Evolutionary conservation across 2,113 vertebrate species (phyloP).

Genomic region (Perognathus longimembris): DNA sequence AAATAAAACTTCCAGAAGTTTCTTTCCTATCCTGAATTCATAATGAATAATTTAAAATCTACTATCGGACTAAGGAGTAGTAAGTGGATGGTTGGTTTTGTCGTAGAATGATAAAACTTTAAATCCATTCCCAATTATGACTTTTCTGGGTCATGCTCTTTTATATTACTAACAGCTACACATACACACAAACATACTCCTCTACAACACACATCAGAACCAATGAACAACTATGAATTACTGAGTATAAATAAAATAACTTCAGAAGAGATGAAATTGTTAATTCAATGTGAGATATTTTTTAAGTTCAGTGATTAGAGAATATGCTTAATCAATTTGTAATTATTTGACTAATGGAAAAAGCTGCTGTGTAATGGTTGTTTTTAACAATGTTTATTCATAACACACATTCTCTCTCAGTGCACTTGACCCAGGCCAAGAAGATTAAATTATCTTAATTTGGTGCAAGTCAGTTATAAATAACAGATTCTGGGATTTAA

Average conservation of each 20-base stretch:
- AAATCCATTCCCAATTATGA: slow-evolving; percentile 23
- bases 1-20: slow-evolving; percentile 45
- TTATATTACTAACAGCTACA: background rate
- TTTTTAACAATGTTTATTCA: slow-evolving; percentile 55
- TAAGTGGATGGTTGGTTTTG: slow-evolving; percentile 30
- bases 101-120: slow-evolving; percentile 28
- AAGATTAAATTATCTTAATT: slow-evolving; percentile 55
- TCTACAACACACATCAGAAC: background rate
- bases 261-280: background rate
- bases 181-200: background rate
- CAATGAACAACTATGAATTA: background rate
- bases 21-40: slow-evolving; percentile 1
- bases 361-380: slow-evolving; percentile 19
- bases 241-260: background rate
- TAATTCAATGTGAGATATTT: slow-evolving; percentile 32
- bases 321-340: slow-evolving; percentile 20
- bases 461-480: slow-evolving; percentile 47
- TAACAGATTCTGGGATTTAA: slow-evolving; percentile 60
- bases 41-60: background rate
- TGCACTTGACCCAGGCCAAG: slow-evolving; percentile 51
- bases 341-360: slow-evolving; percentile 48
- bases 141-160: slow-evolving; percentile 26
- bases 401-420: slow-evolving; percentile 32
- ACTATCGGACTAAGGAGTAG: background rate
- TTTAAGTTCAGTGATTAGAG: slow-evolving; percentile 24